Conservation (phyloP, 2,888 invertebrate species). For the Eurois occulta region DNA sequence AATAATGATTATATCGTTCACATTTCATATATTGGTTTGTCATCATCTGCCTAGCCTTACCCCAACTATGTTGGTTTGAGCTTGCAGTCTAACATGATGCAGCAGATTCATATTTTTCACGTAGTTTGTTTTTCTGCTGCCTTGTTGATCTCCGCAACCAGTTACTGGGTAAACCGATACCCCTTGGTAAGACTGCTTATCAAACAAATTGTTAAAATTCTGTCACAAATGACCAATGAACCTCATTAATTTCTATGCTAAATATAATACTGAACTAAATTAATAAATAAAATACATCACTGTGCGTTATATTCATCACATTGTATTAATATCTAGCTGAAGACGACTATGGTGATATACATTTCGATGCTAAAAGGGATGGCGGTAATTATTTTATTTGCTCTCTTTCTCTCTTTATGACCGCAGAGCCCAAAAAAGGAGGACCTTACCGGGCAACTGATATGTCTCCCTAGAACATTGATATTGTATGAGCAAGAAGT, state of each 20-base stretch:
- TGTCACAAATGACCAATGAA: conserved; percentile 37
- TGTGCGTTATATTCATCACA: conserved; percentile 56
- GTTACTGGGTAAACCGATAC: neutral
- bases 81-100: neutral
- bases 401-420: conserved; percentile 9
- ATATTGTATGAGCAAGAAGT: neutral
- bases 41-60: neutral
- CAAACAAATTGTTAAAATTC: conserved; percentile 36
- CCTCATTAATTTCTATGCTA: conserved; percentile 43
- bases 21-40: neutral
- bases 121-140: too few relatives aligned
- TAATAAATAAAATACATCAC: conserved; percentile 65
- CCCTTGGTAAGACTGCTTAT: neutral
- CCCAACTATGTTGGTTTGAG: too few relatives aligned
- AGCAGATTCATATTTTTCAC: too few relatives aligned
- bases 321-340: conserved; percentile 11
- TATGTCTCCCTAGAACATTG: neutral
- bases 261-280: conserved; percentile 67
- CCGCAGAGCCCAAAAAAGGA: neutral
- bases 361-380: neutral
- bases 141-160: neutral
- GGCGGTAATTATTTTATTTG: neutral
- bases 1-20: too few relatives aligned
- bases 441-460: neutral
- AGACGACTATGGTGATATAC: conserved; percentile 21